phyloP scores from a whole-genome alignment of 1,140 invertebrate species.

The Vanessa tameamea region DNA sequence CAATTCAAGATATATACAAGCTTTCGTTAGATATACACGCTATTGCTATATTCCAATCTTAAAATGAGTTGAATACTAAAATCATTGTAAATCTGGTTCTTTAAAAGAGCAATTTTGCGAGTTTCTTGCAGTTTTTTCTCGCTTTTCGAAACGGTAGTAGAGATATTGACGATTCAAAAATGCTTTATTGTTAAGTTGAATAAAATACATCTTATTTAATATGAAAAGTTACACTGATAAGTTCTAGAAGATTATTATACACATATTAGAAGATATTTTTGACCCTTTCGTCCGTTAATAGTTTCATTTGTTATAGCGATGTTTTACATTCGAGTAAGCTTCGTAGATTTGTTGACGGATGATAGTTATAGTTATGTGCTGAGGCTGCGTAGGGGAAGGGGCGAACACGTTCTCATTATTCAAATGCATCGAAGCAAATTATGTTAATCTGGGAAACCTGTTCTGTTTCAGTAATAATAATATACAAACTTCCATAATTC shows the following conservation, averaged over 20 bases:
- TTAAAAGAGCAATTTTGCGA: neutral
- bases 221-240: too few species aligned
- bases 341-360: constrained; percentile 38
- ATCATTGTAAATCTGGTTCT: too few species aligned
- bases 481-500: constrained; percentile 64
- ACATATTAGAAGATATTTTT: neutral
- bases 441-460: constrained; percentile 79
- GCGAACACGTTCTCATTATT: constrained; percentile 77
- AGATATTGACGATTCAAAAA: too few species aligned
- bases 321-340: constrained; percentile 42
- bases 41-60: neutral
- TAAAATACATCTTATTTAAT: too few species aligned
- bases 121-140: too few species aligned
- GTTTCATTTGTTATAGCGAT: constrained; percentile 43
- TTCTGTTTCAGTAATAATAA: constrained; percentile 78
- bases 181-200: too few species aligned
- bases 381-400: constrained; percentile 49
- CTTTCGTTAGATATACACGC: neutral
- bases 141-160: too few species aligned
- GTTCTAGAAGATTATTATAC: too few species aligned
- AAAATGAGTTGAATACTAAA: neutral
- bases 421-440: constrained; percentile 80
- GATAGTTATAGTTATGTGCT: constrained; percentile 29
- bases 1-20: constrained; percentile 1
- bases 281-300: constrained; percentile 30